These are phyloP conservation scores for Pteronotus mesoamericanus DNA, from an alignment of 2,797 vertebrate genomes.

Conservation along the genomic window DNA sequence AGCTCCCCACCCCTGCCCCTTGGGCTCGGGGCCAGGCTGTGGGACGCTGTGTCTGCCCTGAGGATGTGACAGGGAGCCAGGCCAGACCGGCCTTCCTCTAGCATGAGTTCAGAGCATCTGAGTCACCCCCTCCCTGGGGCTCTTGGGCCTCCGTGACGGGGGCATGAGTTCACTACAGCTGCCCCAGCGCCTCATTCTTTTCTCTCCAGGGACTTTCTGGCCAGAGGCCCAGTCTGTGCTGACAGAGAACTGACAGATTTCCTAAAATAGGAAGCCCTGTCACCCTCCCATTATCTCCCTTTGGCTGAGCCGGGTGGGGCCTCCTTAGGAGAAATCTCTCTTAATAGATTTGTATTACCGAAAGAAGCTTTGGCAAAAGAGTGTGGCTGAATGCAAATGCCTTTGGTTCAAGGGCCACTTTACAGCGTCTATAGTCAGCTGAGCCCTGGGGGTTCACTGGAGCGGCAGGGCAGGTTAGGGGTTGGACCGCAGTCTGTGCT, in stretches of 20 bases:
- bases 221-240: conserved; percentile 15
- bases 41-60: background rate
- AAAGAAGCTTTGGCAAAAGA: background rate
- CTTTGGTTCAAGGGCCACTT: background rate
- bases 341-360: background rate
- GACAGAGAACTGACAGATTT: conserved; percentile 16
- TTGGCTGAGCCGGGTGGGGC: background rate
- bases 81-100: background rate
- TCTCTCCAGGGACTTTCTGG: conserved; percentile 7
- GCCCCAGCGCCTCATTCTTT: background rate
- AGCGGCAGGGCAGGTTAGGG: background rate
- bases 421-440: background rate
- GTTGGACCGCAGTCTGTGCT: background rate
- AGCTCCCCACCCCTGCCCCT: fast-evolving
- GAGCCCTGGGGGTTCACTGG: background rate
- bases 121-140: background rate
- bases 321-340: conserved; percentile 18
- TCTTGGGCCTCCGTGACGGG: background rate
- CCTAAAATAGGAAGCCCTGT: conserved; percentile 57
- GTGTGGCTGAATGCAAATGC: background rate
- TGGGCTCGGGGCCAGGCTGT: background rate
- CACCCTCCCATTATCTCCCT: conserved; percentile 10
- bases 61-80: background rate
- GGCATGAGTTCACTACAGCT: background rate
- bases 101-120: background rate